Base-by-base conservation (phyloP, 2,113 vertebrate genomes). In the Peromyscus maniculatus region DNA sequence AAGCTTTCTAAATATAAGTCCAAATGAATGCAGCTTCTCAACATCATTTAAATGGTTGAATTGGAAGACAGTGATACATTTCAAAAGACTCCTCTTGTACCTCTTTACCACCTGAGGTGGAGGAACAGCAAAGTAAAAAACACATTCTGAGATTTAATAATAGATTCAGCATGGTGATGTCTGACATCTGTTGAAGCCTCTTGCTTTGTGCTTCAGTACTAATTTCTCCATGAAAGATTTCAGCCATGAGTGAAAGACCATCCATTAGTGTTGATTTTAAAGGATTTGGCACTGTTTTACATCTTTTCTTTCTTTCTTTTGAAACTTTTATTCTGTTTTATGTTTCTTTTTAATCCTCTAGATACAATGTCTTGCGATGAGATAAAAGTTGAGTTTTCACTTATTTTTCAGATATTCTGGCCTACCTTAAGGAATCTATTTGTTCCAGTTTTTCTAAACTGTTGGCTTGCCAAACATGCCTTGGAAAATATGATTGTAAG, bases 401-500 rank as follows among this genome's bases (percentile, higher is more conserved):
- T 96, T 98, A 89, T 90, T 94, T 96, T 98, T 98, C 98, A 99
- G 99, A 99, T 99, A 98, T 99, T 99, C 97, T 99, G 99, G 98
- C 98, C 98, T 96, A 97, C 98, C 17, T 97, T 99, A 97, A 98
- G 99, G 97, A 99, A 99, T 98, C 97, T 99, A 28, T 99, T 99
- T 98, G 99, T 99, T 96, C 99, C 99, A 72, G 99, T 99, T 46
- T 99, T 99, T 98, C 98, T 99, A 96, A 99, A 99, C 93, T 99
- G 99, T 95, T 99, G 99, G 99, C 97, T 99, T 97, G 99, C 99
- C 94, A 99, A 99, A 96, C 99, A 99, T 97, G 98, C 99, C 96
- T 98, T 99, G 98, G 99, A 99, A 97, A 99, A 99, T 96, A 99
- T 99, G 98, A 99, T 99, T 98, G 99, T 99, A 98, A 99, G 99